A percentile compares a stretch with the other conserved stretches of the same genome.
These are phyloP conservation scores for Hypolimnas misippus DNA, from an alignment of 2,888 invertebrate genomes.

Conservation along the genomic window DNA sequence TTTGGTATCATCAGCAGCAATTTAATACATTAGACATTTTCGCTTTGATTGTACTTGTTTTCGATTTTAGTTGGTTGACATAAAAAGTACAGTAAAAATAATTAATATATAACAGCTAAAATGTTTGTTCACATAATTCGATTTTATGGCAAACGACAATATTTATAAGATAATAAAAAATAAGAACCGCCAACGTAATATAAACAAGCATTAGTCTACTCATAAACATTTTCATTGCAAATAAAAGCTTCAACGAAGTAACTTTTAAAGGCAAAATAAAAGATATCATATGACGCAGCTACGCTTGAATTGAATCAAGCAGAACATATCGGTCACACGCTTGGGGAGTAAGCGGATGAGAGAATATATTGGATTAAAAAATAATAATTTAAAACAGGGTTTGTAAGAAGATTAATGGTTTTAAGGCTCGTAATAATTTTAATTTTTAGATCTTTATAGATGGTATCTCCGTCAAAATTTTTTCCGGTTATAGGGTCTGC, in stretches of 20 bases:
- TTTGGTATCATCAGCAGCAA: too few relatives aligned
- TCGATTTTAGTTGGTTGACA: too few relatives aligned
- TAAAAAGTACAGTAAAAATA: too few relatives aligned
- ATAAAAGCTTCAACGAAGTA: neutral
- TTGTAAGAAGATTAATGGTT: neutral
- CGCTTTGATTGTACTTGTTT: too few relatives aligned
- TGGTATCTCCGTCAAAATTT: too few relatives aligned
- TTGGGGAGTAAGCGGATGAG: neutral
- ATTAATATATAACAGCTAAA: too few relatives aligned
- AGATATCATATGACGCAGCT: neutral
- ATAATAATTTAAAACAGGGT: neutral
- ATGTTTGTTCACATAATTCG: too few relatives aligned
- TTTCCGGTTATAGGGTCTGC: too few relatives aligned
- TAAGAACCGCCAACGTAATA: neutral
- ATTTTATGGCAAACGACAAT: too few relatives aligned
- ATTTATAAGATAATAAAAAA: neutral
- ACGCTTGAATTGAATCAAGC: conserved; percentile 3
- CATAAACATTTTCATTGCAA: neutral
- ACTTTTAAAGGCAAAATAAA: neutral
- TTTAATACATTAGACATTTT: too few relatives aligned
- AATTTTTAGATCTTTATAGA: too few relatives aligned
- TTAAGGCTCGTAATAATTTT: too few relatives aligned
- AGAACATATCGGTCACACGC: conserved; percentile 7
- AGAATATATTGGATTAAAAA: neutral
- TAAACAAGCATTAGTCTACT: neutral